Percentiles rank a stretch among this genome's conserved stretches.
These are phyloP conservation scores for Anas georgica DNA, from an alignment of 2,797 vertebrate species.

Conservation along the genomic window DNA sequence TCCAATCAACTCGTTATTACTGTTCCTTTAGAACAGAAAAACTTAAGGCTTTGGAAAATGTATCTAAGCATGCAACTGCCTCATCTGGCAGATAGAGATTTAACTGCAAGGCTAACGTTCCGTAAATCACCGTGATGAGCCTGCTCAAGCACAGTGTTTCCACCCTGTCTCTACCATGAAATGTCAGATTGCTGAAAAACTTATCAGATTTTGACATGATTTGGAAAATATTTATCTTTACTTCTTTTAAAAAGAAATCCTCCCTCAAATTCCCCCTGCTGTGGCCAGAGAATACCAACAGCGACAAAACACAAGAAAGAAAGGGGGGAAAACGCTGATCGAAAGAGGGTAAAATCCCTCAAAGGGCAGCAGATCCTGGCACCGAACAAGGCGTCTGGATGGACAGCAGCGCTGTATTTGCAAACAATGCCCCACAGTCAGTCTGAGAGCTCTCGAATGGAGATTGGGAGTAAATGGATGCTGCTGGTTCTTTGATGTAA, in stretches of 20 bases:
- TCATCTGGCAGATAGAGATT: slow-evolving; percentile 32
- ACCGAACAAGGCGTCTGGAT: background rate
- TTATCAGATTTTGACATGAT: background rate
- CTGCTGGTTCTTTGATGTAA: background rate
- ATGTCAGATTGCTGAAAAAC: background rate
- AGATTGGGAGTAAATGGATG: background rate
- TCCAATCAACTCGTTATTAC: slow-evolving; percentile 1
- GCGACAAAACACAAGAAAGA: background rate
- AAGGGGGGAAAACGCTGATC: background rate
- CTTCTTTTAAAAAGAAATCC: background rate
- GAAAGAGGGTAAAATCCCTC: background rate
- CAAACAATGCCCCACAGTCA: background rate
- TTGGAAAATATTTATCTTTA: slow-evolving; percentile 25
- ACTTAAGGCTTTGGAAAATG: slow-evolving; percentile 7
- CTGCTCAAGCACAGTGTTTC: background rate
- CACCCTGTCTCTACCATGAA: background rate
- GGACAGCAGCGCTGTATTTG: background rate
- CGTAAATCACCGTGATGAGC: background rate
- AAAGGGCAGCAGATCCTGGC: background rate
- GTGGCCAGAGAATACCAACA: background rate
- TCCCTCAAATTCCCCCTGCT: background rate
- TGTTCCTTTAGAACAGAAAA: slow-evolving; percentile 20
- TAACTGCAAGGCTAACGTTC: slow-evolving; percentile 15
- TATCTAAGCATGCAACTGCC: slow-evolving; percentile 18
- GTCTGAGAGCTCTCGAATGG: background rate